Evolutionary conservation across 2,113 vertebrate species (phyloP), one percentile per base, ranked within the genome.

Genomic region (Hyaena hyaena): DNA sequence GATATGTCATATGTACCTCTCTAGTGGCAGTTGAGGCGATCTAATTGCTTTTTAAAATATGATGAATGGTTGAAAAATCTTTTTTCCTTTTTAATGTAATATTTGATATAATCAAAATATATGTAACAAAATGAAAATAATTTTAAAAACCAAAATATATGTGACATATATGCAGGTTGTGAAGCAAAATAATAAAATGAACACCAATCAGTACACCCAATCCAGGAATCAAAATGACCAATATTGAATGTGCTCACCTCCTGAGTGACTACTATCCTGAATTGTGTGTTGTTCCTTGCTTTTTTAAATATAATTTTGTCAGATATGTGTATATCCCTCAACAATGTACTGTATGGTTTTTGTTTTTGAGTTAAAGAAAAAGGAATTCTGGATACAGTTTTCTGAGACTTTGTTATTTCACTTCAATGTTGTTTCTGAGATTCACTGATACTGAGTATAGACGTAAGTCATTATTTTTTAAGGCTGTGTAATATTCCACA

Each of bases 261-360:
- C 73, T 90, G 61, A 89, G 74, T 96, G 65, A 84, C 69, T 84
- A 17, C 50, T 50, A 16, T 93, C 35, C 66, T 91, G 58, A 88
- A 76, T 92, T 93, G 61, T 93, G 39, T 97, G 86, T 95, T 73
- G 63, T 73, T 93, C 31, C 10, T 92, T 96, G 74, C 55, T 91
- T 82, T 85, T 92, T 87, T 39, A 82, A 89, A 92, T 82, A 80
- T 28, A 84, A 26, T 88, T 89, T 83, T 53, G 68, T 88, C 95
- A 95, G 89, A 69, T 93, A 48, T 79, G n/a, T 95, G 33, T 92
- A 35, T 39, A 83, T 93, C 7, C 3, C 10, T 94, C 19, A 93
- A 61, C 28, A 77, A 23, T 94, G 50, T 88, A 87, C 89, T 82
- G 61, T 93, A 33, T 95, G 80, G 43, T 92, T 83, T 93, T 55